Evolutionary conservation across 2,113 vertebrate genomes (phyloP).

Genomic region (Gyps fulvus): DNA sequence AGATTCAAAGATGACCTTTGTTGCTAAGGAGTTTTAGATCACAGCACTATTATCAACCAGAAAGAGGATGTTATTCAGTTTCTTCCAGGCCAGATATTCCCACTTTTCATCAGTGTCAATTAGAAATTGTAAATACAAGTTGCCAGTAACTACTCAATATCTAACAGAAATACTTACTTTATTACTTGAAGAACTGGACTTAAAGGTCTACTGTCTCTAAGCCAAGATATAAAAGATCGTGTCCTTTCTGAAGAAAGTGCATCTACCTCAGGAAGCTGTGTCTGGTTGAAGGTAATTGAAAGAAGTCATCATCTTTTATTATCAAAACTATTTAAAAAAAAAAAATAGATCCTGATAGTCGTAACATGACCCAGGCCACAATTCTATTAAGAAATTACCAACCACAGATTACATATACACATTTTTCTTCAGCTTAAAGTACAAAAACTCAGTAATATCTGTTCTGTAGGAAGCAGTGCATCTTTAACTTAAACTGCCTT

Average conservation of each 20-base stretch:
- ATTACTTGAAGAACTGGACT: constrained; percentile 82
- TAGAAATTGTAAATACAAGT: background rate
- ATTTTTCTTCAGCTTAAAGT: background rate
- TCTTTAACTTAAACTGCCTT: background rate
- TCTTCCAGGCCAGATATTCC: background rate
- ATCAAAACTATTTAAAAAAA: background rate
- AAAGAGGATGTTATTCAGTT: background rate
- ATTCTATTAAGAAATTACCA: background rate
- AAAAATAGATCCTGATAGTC: background rate
- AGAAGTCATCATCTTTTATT: background rate
- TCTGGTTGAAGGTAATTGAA: constrained; percentile 71
- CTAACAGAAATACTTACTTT: constrained; percentile 81
- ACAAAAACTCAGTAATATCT: background rate
- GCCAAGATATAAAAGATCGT: constrained; percentile 89
- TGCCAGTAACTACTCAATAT: background rate
- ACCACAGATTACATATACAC: background rate
- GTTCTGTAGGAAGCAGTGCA: background rate
- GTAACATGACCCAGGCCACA: background rate
- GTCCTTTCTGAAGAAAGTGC: constrained; percentile 85
- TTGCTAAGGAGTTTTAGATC: background rate
- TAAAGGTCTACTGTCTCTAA: constrained; percentile 87
- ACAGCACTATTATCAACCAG: background rate
- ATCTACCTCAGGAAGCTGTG: constrained; percentile 87
- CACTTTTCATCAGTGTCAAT: background rate
- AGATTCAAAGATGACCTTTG: background rate